Evolutionary conservation across 2,797 vertebrate species (phyloP).

Genomic region (Sebastes wilsoni): DNA sequence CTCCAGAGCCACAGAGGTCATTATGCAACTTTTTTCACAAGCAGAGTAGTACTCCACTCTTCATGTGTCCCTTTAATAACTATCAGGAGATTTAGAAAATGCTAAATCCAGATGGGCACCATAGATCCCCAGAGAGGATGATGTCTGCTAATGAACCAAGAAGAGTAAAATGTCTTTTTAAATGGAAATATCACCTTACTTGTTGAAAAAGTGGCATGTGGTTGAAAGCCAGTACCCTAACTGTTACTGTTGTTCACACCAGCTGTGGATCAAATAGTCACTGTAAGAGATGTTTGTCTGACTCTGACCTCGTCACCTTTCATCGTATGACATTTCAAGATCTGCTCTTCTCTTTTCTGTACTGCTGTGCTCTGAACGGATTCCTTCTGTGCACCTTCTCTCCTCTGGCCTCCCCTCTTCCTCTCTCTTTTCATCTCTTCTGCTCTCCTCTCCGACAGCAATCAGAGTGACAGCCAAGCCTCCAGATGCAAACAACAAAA

Average conservation of each 20-base stretch:
- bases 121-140: background rate
- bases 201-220: slow-evolving; percentile 2
- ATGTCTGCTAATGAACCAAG: background rate
- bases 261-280: slow-evolving; percentile 28
- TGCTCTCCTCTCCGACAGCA: slow-evolving; percentile 15
- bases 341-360: slow-evolving; percentile 16
- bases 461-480: slow-evolving; percentile 48
- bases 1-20: background rate
- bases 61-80: background rate
- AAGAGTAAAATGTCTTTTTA: background rate
- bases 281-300: slow-evolving; percentile 33
- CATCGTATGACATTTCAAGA: slow-evolving; percentile 44
- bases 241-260: slow-evolving; percentile 5
- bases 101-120: background rate
- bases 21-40: background rate
- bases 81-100: background rate
- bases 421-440: background rate
- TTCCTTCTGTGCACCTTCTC: slow-evolving; percentile 23
- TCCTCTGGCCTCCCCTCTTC: slow-evolving; percentile 7
- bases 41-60: background rate
- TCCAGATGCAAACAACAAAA: slow-evolving; percentile 51
- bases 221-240: background rate
- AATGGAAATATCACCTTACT: background rate
- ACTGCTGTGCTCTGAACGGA: slow-evolving; percentile 22
- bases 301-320: slow-evolving; percentile 39